Evolutionary conservation across 2,888 invertebrate species (phyloP).

Genomic region (Sarcophaga variegata): DNA sequence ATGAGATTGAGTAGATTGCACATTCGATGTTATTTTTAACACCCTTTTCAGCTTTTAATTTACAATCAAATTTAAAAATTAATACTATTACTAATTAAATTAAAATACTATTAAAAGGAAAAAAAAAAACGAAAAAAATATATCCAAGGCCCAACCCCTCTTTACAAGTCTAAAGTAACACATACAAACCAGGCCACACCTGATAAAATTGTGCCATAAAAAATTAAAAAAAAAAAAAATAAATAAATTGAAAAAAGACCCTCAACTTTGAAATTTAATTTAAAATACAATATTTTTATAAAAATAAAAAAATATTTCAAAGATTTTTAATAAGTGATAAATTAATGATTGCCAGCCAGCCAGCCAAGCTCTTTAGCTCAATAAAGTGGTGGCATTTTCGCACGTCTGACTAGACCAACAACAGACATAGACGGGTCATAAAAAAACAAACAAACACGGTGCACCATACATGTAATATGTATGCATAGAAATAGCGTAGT

Average conservation of each 20-base stretch:
- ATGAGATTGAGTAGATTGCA: background rate
- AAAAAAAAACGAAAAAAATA: background rate
- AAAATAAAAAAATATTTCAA: constrained; percentile 10
- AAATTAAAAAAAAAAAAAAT: background rate
- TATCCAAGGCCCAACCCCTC: constrained; percentile 12
- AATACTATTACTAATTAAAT: background rate
- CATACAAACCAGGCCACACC: constrained; percentile 20
- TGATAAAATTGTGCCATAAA: background rate
- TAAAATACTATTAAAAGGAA: background rate
- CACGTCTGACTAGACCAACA: constrained; percentile 51
- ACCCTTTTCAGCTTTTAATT: background rate
- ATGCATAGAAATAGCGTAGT: background rate
- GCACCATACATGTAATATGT: background rate
- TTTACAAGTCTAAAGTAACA: background rate
- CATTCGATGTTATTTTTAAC: background rate
- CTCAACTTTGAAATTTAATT: constrained; percentile 36
- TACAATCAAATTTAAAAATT: background rate
- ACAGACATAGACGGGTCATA: constrained; percentile 41
- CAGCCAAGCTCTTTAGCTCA: constrained; percentile 9
- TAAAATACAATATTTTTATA: background rate
- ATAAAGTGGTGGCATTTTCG: constrained; percentile 34
- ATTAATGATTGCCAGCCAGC: background rate
- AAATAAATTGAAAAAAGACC: background rate
- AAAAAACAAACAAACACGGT: background rate
- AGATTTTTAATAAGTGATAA: constrained; percentile 33